Percentiles rank a stretch among this genome's conserved stretches.
phyloP scores from a whole-genome alignment of 1,140 invertebrate genomes.

The Ylistrum balloti region DNA sequence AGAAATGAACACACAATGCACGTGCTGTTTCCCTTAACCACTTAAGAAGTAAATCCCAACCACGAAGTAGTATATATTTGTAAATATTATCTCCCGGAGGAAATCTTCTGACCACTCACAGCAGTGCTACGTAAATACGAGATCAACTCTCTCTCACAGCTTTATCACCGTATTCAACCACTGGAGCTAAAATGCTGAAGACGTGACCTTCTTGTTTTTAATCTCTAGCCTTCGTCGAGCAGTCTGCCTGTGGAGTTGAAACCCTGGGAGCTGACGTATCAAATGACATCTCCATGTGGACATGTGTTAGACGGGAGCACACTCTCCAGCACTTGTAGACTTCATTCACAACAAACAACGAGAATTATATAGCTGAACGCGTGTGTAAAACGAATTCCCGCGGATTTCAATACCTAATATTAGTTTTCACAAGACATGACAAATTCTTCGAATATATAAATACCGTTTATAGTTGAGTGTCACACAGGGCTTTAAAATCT shows the following conservation, averaged over 20 bases:
- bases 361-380: background rate
- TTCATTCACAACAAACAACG: constrained; percentile 24
- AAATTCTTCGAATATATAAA: background rate
- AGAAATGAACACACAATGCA: background rate
- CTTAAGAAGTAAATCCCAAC: background rate
- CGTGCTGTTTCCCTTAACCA: background rate
- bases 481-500: background rate
- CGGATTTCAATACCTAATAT: background rate
- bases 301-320: background rate
- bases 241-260: constrained; percentile 30
- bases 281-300: background rate
- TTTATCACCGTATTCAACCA: constrained; percentile 3
- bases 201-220: constrained; percentile 14
- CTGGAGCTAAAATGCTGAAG: background rate
- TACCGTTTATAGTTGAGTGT: background rate
- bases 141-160: background rate
- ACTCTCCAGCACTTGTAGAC: background rate
- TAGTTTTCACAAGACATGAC: background rate
- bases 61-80: background rate
- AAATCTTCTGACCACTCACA: constrained; percentile 6
- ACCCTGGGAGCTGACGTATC: constrained; percentile 30
- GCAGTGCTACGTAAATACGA: background rate
- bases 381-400: background rate
- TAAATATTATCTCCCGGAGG: background rate
- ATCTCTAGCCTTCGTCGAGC: constrained; percentile 24